phyloP scores from a whole-genome alignment of 1,140 invertebrate genomes.

The Drosophila funebris region DNA sequence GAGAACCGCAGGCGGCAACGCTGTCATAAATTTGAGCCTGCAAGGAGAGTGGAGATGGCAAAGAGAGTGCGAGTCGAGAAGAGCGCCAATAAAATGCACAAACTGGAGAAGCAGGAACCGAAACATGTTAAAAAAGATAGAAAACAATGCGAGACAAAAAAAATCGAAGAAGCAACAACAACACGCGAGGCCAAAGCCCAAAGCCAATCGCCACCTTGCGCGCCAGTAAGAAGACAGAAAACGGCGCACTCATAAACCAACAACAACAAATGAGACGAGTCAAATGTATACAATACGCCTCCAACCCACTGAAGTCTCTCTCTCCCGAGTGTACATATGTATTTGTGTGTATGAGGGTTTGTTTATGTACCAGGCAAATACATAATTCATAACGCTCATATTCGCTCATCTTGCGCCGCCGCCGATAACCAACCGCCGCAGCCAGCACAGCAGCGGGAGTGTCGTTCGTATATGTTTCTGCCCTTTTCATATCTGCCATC shows the following conservation, averaged over 20 bases:
- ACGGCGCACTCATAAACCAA: conserved; percentile 57
- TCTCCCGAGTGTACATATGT: conserved; percentile 9
- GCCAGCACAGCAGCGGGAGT: conserved; percentile 33
- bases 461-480: conserved; percentile 41
- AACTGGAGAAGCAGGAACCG: conserved; percentile 30
- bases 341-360: conserved; percentile 47
- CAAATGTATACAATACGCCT: conserved; percentile 32
- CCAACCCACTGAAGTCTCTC: conserved; percentile 18
- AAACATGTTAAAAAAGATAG: conserved; percentile 38
- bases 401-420: conserved; percentile 69
- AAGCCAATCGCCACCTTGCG: conserved; percentile 70
- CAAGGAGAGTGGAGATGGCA: not conserved
- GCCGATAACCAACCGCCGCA: conserved; percentile 43
- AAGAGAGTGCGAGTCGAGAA: conserved; percentile 17
- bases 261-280: conserved; percentile 26
- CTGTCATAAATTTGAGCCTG: conserved; percentile 59
- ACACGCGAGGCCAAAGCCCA: conserved; percentile 14
- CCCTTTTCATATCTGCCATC: conserved; percentile 82
- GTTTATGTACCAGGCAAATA: conserved; percentile 73
- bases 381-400: conserved; percentile 83
- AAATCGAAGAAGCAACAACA: conserved; percentile 27
- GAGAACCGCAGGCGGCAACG: not conserved
- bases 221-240: conserved; percentile 72
- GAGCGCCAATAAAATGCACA: conserved; percentile 57
- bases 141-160: conserved; percentile 26